Evolutionary conservation across 2,888 invertebrate species (phyloP), one percentile per base, ranked within the genome.

Genomic region (Clostera curtula): DNA sequence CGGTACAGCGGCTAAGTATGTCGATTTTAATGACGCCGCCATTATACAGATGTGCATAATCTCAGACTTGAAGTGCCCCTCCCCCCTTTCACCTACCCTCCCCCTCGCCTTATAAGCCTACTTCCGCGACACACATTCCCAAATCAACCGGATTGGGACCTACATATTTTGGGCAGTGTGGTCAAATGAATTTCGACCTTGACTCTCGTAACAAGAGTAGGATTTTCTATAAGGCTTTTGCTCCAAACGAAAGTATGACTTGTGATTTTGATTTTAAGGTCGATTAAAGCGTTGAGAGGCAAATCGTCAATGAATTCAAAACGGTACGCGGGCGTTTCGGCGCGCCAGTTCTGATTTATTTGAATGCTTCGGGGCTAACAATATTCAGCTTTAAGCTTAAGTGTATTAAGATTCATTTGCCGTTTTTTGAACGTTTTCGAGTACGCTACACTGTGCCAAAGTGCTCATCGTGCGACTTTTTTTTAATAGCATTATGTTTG

Each of bases 71-170:
- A 18, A 10, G 12, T 28, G 12, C 12, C 28, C 27, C 19, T 27
- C 24, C 34, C 32, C 40, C 29, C 23, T 34, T 29, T 48, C 44
- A 51, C 54, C 51, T 45, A 49, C 57, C 51, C 53, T 49, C 41
- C 47, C 41, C 53, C 41, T 52, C 48, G 30, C 29, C 45, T 39
- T 44, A 49, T 49, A 49, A 63, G 35, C 57, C 73, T 49, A 76
- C 74, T 61, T 79, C 60, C 51, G 53, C 55, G 79, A 41, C 76
- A 68, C 57, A 79, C 67, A 77, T 77, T 69, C 70, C 65, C 61
- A 67, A 71, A 70, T 67, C 72, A 66, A 75, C 69, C 75, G 73
- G 71, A 75, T 69, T 68, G 60, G 50, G 56, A 57, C 72, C 75
- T 60, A 75, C 58, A 72, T 74, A 65, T 72, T 75, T 72, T 60